Conservation (phyloP, 2,888 invertebrate genomes). For the Drosophila infuscata region DNA sequence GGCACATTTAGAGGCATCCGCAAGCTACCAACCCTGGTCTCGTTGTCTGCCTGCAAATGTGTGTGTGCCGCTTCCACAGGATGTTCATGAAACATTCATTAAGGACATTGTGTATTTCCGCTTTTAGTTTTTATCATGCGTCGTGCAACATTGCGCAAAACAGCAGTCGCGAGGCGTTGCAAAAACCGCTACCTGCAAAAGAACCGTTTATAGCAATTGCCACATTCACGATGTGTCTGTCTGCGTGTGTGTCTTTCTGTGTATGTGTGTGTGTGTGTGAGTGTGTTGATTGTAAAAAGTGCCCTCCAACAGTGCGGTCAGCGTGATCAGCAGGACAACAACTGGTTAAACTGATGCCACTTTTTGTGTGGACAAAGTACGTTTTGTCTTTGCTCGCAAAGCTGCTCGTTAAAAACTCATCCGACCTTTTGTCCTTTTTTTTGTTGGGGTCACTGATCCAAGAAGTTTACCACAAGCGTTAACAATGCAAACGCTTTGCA, state of each 20-base stretch:
- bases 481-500: slow-evolving; percentile 39
- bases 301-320: slow-evolving; percentile 27
- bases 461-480: slow-evolving; percentile 11
- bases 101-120: slow-evolving; percentile 79
- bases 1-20: slow-evolving; percentile 45
- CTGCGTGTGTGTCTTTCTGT: neutral
- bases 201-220: slow-evolving; percentile 35
- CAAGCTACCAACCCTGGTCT: slow-evolving; percentile 8
- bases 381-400: slow-evolving; percentile 15
- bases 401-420: neutral
- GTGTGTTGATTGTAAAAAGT: neutral
- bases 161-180: slow-evolving; percentile 24
- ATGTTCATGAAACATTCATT: slow-evolving; percentile 84
- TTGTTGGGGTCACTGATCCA: slow-evolving; percentile 20
- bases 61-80: slow-evolving; percentile 35
- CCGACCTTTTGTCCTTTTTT: no score
- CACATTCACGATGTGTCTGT: neutral
- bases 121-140: slow-evolving; percentile 63
- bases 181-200: slow-evolving; percentile 23
- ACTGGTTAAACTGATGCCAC: slow-evolving; percentile 8
- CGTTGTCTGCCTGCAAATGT: neutral
- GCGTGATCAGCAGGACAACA: slow-evolving; percentile 28
- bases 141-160: slow-evolving; percentile 28
- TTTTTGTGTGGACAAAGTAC: slow-evolving; percentile 20
- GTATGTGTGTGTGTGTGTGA: no score